Base-by-base conservation (phyloP, 2,113 vertebrate species). In the Rhea americana region DNA sequence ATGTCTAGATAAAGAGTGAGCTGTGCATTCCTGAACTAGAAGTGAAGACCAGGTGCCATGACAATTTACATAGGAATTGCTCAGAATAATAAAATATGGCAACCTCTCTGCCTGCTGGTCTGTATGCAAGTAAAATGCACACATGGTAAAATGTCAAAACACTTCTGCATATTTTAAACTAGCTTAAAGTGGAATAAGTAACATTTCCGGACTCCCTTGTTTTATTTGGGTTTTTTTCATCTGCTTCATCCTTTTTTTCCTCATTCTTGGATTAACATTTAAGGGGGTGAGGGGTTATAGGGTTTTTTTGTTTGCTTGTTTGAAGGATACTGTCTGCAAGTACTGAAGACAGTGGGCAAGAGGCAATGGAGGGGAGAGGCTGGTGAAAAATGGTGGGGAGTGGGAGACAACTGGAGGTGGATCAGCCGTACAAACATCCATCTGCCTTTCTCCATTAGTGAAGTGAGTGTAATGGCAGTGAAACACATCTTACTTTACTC, bases 71-170 rank as follows among this genome's bases (percentile, higher is more conserved):
- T 4, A 12, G 43, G 26, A 82, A 14, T 77, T 83, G 13, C 30
- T 55, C 0, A 0, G 53, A 32, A 13, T 28, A 32, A 32, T 50
- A 45, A 26, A 76, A 48, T 16, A 8, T 7, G 39, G 48, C 47
- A 71, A 6, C 53, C 50, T 77, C 62, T 65, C 50, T 85, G 55
- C 73, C 35, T 83, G 47, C 59, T 39, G 43, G 5, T 67, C 47
- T 3, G 0, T 72, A 8, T 0, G 0, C 37, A 6, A 15, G 47
- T n/a, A 13, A 77, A 72, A 65, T 2, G 8, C 35, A 53, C 65
- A 39, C 18, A 1, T 32, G 16, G 47, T 35, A 55, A 61, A 92
- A 90, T 72, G 70, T 51, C 65, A 72, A 24, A 80, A 58, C 41
- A 18, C 30, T 85, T 51, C 20, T 71, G 37, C 0, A 0, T 83